Evolutionary conservation across 2,113 vertebrate species (phyloP).

Genomic region (Lepus europaeus): DNA sequence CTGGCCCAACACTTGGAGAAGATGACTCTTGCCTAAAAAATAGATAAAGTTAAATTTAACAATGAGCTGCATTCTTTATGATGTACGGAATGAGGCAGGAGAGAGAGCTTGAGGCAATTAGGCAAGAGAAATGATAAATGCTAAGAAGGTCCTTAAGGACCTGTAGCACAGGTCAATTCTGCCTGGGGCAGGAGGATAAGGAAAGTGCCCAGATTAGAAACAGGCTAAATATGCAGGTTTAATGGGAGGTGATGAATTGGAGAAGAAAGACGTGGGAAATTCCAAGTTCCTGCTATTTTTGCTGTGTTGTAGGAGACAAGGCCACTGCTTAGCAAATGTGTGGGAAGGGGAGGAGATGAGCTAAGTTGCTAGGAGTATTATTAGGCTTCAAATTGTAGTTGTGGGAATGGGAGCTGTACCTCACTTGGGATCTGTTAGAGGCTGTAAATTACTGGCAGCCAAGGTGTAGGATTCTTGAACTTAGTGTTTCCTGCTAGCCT

Average conservation of each 20-base stretch:
- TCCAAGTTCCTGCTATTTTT: conserved; percentile 7
- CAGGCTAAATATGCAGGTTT: background rate
- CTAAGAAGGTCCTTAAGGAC: background rate
- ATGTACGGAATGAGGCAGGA: background rate
- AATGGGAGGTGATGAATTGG: background rate
- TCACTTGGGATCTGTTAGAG: background rate
- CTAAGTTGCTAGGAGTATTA: background rate
- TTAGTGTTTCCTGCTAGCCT: background rate
- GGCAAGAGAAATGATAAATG: background rate
- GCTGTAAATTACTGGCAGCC: background rate
- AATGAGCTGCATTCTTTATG: background rate
- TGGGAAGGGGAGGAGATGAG: background rate
- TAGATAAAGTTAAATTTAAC: no score
- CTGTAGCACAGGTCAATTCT: background rate
- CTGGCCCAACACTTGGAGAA: no score
- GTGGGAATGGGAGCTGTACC: background rate
- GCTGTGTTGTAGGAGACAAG: background rate
- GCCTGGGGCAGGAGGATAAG: background rate
- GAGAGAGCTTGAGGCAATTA: conserved; percentile 6
- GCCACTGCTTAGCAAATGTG: background rate
- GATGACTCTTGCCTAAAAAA: no score
- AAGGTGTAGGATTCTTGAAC: background rate
- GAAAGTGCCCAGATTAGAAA: background rate
- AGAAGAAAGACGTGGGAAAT: background rate
- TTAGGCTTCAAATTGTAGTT: background rate